A percentile compares a stretch with the other conserved stretches of the same genome.
These are phyloP conservation scores for Oreochromis niloticus DNA, from an alignment of 2,113 vertebrate species.

Conservation along the genomic window DNA sequence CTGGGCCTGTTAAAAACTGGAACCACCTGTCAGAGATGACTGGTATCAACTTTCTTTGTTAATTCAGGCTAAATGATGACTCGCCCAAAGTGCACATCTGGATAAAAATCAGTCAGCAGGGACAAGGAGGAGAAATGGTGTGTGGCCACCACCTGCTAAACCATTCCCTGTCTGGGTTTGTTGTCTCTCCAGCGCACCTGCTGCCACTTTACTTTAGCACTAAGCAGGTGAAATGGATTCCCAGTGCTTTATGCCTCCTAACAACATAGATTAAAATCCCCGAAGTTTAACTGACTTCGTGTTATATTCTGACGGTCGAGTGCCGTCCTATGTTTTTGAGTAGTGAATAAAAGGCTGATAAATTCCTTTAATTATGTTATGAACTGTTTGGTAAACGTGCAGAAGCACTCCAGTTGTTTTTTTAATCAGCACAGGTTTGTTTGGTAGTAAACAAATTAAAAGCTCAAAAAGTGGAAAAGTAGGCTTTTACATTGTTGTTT, in stretches of 20 bases:
- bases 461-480: neutral
- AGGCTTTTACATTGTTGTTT: neutral
- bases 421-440: neutral
- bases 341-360: neutral
- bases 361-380: rapidly evolving
- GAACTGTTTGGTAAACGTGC: neutral
- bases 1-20: neutral
- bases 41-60: neutral
- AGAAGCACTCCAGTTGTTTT: rapidly evolving
- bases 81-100: neutral
- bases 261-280: neutral
- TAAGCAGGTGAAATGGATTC: rapidly evolving
- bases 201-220: neutral
- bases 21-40: neutral
- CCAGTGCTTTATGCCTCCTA: neutral
- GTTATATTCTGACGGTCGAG: neutral
- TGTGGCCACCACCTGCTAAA: neutral
- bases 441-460: neutral
- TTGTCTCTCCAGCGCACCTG: neutral
- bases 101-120: neutral
- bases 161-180: rapidly evolving
- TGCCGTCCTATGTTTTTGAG: neutral
- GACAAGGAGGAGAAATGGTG: rapidly evolving
- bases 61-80: neutral
- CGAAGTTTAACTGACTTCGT: neutral